Conservation (phyloP, 2,113 vertebrate species). For the Arothron firmamentum region DNA sequence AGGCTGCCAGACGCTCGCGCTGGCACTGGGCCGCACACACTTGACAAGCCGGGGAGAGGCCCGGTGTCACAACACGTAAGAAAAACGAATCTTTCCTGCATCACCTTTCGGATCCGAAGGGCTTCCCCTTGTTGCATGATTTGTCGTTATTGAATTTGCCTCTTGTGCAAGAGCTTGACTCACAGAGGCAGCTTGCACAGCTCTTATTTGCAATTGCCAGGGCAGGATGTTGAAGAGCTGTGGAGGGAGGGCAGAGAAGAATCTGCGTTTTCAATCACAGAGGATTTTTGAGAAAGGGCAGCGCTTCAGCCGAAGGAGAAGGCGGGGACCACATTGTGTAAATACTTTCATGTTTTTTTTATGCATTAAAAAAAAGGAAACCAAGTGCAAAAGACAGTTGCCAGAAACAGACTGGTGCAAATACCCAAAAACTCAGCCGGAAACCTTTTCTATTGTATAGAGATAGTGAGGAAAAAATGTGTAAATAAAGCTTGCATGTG, state of each 20-base stretch:
- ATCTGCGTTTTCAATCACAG: slow-evolving; percentile 54
- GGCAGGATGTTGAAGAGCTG: slow-evolving; percentile 55
- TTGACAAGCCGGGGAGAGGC: slow-evolving; percentile 30
- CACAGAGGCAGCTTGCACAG: not conserved
- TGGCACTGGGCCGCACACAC: slow-evolving; percentile 60
- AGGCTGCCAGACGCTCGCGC: slow-evolving; percentile 25
- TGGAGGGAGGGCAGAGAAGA: slow-evolving; percentile 59
- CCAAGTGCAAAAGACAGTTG: no score
- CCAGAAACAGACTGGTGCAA: no score
- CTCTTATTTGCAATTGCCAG: slow-evolving; percentile 9
- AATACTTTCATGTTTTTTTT: not conserved
- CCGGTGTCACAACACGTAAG: slow-evolving; percentile 72
- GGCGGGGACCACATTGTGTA: slow-evolving; percentile 1
- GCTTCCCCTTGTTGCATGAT: no score
- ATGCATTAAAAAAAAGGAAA: no score
- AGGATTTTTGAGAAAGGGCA: slow-evolving; percentile 58
- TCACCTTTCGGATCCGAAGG: not conserved
- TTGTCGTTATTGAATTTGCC: no score
- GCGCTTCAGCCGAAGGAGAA: slow-evolving; percentile 27
- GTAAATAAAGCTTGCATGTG: no score
- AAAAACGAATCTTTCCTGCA: not conserved
- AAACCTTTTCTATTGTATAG: no score
- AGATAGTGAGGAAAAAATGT: no score
- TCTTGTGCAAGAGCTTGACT: no score
- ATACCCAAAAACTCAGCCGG: no score